These are phyloP conservation scores for Reinhardtius hippoglossoides DNA, from an alignment of 2,113 vertebrate species.

Conservation along the genomic window DNA sequence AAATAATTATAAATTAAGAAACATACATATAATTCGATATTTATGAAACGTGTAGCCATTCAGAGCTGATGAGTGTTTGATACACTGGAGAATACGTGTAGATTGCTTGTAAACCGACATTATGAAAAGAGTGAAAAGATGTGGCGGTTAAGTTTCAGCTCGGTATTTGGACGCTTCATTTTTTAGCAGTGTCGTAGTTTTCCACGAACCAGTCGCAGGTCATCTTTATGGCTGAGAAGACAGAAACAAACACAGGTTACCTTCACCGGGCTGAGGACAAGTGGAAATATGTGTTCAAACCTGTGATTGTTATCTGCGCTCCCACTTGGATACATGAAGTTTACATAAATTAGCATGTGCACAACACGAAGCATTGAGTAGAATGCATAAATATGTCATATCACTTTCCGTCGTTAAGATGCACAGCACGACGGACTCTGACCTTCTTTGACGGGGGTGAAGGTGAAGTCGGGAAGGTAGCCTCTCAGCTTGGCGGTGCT, in stretches of 20 bases:
- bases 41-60: not conserved
- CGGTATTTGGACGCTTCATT: conserved; percentile 68
- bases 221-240: conserved; percentile 83
- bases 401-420: not conserved
- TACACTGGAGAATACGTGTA: not conserved
- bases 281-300: not conserved
- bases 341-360: not conserved
- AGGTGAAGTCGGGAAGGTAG: conserved; percentile 86
- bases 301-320: not conserved
- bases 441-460: conserved; percentile 91
- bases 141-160: not conserved
- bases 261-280: not conserved
- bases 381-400: too few species aligned
- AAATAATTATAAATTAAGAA: too few species aligned
- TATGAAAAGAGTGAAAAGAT: not conserved
- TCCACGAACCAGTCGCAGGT: conserved; percentile 88
- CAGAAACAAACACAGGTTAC: not conserved
- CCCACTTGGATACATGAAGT: too few species aligned
- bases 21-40: too few species aligned
- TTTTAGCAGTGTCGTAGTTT: conserved; percentile 85
- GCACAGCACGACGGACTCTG: conserved; percentile 23
- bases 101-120: not conserved
- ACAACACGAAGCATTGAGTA: too few species aligned
- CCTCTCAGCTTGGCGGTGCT: conserved; percentile 87
- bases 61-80: not conserved